Base-by-base conservation (phyloP, 1,140 invertebrate species). In the Pseudobourletiella spinata region DNA sequence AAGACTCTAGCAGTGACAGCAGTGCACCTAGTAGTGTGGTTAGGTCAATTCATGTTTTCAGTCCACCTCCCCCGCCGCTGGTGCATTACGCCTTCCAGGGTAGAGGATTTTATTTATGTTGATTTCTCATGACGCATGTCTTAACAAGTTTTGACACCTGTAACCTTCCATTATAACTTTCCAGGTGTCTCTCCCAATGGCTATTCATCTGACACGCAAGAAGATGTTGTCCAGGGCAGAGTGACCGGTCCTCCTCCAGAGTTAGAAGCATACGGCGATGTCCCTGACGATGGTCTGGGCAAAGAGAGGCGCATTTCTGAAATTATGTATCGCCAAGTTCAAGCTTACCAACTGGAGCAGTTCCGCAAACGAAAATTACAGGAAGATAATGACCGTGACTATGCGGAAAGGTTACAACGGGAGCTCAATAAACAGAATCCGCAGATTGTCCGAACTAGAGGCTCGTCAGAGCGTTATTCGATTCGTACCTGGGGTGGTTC, bases 401-500 rank as follows among this genome's bases (percentile, higher is more conserved):
- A 50, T 0, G 55, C 56, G 11, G 15, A 50, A 25, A 35, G 22
- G n/a, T 11, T 63, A 29, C 46, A 63, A 42, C 48, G 29, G n/a
- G 32, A 42, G 14, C 20, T 58, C 14, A 58, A 63, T 39, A 29
- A 11, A 25, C 26, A 1, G 6, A 11, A 29, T 26, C 2, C 26
- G 14, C 16, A 15, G 14, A n/a, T n/a, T n/a, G 1, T 29, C 16
- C 30, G 61, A 25, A 29, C 3, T 51, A 18, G 56, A 16, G 16
- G 26, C 6, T 52, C 55, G 0, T 42, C 29, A 24, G 56, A 63
- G 3, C 28, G 56, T 2, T 63, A 63, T 24, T 50, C 55, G 1
- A 51, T 63, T 6, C 26, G 61, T 42, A 63, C 51, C 18, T 63
- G 61, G 61, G 25, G 22, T 20, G 46, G 46, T 11, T 48, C 46